Evolutionary conservation across 2,797 vertebrate species (phyloP), one percentile per base, ranked within the genome.

Genomic region (Sebastes reedi): DNA sequence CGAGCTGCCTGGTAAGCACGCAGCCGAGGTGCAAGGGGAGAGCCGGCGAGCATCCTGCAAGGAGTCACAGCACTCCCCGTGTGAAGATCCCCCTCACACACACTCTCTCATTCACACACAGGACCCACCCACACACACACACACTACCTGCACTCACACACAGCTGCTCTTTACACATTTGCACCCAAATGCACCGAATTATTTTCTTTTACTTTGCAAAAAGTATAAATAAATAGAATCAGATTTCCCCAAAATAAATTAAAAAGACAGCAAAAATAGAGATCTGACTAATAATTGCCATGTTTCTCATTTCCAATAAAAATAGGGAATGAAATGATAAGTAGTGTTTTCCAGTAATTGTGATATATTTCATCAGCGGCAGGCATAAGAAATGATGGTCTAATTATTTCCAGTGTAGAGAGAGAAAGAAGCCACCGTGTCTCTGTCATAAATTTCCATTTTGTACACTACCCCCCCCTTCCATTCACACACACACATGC

Each of bases 381-480:
- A 72, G 77, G 72, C 85, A 62, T 94, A 84, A 85, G 66, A 89
- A 91, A 90, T 92, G 91, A 95, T 95, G 94, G 95, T 96, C 94
- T 97, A 96, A 97, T 95, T 94, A 94, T 95, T 96, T 95, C 95
- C 95, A 90, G 91, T 80, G 87, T 94, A 93, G 95, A 94, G 95
- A 95, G 94, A 96, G 96, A 95, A 90, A 96, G 94, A 90, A 96
- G 93, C 95, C 76, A 94, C 95, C 50, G 92, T 95, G 95, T 96
- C 96, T 95, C 95, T 91, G 95, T 95, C 96, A 96, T 97, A 97
- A 96, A 97, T 98, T 97, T 97, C 95, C 96, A 96, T 97, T 97
- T 95, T 96, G 96, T 97, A 95, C 96, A 96, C 96, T 97, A 22
- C 67, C 60, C 79, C 72, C 79, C 54, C 62, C 55, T 36, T 59